Base-by-base conservation (phyloP, 2,797 vertebrate genomes). In the Coendou prehensilis region DNA sequence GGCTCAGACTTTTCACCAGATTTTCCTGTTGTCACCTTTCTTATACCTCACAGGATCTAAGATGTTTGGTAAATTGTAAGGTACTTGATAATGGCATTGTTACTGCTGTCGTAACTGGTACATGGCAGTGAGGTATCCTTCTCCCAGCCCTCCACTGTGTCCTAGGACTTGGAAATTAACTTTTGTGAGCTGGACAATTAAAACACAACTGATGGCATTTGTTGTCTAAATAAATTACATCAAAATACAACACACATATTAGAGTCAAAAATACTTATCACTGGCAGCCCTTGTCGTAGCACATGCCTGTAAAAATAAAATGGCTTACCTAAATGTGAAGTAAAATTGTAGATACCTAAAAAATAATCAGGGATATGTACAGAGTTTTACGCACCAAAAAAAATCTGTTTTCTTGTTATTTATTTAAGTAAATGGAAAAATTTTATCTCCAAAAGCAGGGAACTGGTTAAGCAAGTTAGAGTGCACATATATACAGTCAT, bases 281-380 rank as follows among this genome's bases (percentile, higher is more conserved):
- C 71, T 41, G 69, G 37, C 17, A 69, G 7, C n/a, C 9, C 20
- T n/a, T 20, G n/a, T 69, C 18, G n/a, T 37, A n/a, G 67, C n/a
- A 37, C 67, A 69, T 69, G 33, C 33, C n/a, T n/a, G 6, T 37
- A 69, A 59, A 61, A 61, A n/a, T n/a, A 6, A 57, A 28, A 28
- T 9, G 9, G 7, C n/a, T 91, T 95, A 30, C 30, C 87, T 94
- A 89, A 91, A 86, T 87, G 87, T 18, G 20, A 82, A 94, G 45
- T 81, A 88, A 92, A 97, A 92, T 22, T 57, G 18, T 89, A 5
- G 45, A 59, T 33, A 88, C 52, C 73, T 56, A 85, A 93, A 89
- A 93, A 57, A 84, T 57, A 84, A 52, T 26, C 23, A 84, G 45
- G 54, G 50, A 57, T 63, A 7, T 30, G 71, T 33, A 18, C 17